Base-by-base conservation (phyloP, 2,888 invertebrate genomes). In the Erynnis tages region DNA sequence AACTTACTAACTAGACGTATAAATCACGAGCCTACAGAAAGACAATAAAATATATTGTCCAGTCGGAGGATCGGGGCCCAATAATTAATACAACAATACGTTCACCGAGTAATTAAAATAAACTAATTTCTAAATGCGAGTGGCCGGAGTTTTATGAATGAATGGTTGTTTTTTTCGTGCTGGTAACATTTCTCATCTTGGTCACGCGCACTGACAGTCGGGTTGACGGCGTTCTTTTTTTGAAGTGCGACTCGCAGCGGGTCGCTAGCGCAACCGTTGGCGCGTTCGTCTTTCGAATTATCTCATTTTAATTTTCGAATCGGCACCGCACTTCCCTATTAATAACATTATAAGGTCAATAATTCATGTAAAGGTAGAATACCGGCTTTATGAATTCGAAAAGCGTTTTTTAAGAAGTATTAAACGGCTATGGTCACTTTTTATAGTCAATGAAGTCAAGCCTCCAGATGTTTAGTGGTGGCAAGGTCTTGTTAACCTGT, bases 31-130 rank as follows among this genome's bases (percentile, higher is more conserved):
- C 66, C 67, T 67, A 79, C 72, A 69, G 78, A 79, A 79, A 87
- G 82, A 88, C 86, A 86, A 89, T 89, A 86, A 85, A 87, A 89
- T 88, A 88, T 84, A 86, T 85, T 84, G 86, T 87, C 84, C 77
- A 79, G 68, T 66, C 68, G 62, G 65, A 69, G 67, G 67, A 69
- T 67, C 70, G 69, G 68, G 69, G 69, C 66, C 63, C 66, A 77
- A 82, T 85, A 82, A 87, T 88, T 82, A 87, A 86, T 84, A 88
- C 77, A 82, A 86, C 83, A 87, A 87, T 87, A 79, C 80, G 70
- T 72, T 79, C 73, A 76, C 71, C 69, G 75, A 70, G 79, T 88
- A 85, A 89, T 89, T 88, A 89, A 89, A 89, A 89, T 87, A 86
- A 88, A 88, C 88, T 84, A 84, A 88, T 87, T 85, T 84, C 80